Conservation (phyloP, 1,140 invertebrate genomes). For the Leptinotarsa texana region DNA sequence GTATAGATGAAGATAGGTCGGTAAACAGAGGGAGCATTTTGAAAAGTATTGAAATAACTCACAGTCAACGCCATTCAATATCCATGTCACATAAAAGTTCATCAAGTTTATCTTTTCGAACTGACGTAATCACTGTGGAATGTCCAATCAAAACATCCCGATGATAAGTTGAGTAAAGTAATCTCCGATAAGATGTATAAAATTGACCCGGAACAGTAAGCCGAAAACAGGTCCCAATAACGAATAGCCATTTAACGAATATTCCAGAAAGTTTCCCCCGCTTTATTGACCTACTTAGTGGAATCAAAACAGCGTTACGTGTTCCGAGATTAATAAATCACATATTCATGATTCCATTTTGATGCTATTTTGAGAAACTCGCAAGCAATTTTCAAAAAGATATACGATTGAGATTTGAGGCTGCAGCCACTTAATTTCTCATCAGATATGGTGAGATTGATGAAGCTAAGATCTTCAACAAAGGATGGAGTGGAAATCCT, state of each 20-base stretch:
- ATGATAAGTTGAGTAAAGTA: no score
- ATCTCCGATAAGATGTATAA: not conserved
- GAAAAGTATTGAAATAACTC: no score
- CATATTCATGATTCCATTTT: not conserved
- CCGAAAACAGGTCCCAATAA: not conserved
- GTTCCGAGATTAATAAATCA: not conserved
- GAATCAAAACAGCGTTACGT: constrained; percentile 5
- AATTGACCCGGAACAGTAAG: not conserved
- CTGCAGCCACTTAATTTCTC: not conserved
- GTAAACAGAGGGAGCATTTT: no score
- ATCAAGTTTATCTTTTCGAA: no score
- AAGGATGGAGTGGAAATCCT: not conserved
- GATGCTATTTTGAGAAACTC: not conserved
- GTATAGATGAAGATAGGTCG: no score
- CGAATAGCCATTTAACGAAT: constrained; percentile 1
- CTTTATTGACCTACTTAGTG: not conserved
- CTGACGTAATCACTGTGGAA: no score
- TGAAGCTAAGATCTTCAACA: not conserved
- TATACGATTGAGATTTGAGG: not conserved
- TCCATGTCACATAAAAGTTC: no score
- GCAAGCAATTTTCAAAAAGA: not conserved
- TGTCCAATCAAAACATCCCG: no score
- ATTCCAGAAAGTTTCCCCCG: not conserved
- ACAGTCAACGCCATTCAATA: no score
- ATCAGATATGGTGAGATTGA: not conserved